These are phyloP conservation scores for Dolichotis patagonum DNA, from an alignment of 2,113 vertebrate genomes.

Conservation along the genomic window DNA sequence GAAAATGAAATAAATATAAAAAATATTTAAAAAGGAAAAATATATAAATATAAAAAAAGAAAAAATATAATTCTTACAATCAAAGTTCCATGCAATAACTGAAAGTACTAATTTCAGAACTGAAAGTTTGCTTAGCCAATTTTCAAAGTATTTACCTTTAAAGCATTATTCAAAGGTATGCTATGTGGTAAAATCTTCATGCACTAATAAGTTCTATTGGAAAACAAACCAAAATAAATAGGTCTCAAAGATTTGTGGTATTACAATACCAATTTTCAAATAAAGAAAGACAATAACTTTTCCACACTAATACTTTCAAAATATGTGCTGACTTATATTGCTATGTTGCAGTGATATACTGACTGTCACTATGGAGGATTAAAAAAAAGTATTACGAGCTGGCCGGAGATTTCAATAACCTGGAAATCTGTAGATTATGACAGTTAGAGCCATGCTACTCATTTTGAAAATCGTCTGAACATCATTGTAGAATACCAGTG, in stretches of 20 bases:
- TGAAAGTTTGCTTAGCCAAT: background rate
- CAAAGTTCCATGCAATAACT: background rate
- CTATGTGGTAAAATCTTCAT: constrained; percentile 1
- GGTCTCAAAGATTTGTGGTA: background rate
- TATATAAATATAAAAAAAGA: too few species aligned
- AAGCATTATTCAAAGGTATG: constrained; percentile 21
- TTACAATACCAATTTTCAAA: constrained; percentile 54
- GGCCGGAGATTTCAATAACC: constrained; percentile 72
- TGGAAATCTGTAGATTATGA: constrained; percentile 65
- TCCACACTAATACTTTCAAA: constrained; percentile 70
- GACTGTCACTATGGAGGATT: constrained; percentile 52
- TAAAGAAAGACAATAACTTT: constrained; percentile 56
- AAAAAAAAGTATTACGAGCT: constrained; percentile 53
- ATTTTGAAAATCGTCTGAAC: constrained; percentile 70
- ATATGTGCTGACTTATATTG: constrained; percentile 68
- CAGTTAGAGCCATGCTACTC: constrained; percentile 68
- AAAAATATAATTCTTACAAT: background rate
- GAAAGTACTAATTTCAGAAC: constrained; percentile 34
- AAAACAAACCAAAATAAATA: constrained; percentile 60
- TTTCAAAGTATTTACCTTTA: constrained; percentile 11
- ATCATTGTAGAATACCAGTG: constrained; percentile 65
- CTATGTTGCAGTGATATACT: constrained; percentile 69
- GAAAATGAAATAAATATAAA: too few species aligned
- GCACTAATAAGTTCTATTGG: constrained; percentile 26
- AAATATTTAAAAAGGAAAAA: too few species aligned